Base-by-base conservation (phyloP, 1,140 invertebrate genomes). In the Lasioglossum baleicum region DNA sequence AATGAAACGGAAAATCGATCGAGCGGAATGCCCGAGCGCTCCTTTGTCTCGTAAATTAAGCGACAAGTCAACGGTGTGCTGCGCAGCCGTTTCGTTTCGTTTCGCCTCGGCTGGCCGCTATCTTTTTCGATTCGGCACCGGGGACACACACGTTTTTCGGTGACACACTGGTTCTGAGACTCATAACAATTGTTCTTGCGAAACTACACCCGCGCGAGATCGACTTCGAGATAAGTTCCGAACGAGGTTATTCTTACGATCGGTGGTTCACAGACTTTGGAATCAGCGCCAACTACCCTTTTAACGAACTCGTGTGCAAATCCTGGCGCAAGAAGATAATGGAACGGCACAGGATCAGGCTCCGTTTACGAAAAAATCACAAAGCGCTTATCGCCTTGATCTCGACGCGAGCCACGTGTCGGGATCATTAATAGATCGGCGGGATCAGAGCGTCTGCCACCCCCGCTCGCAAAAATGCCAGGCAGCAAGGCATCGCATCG, bases 381-480 rank as follows among this genome's bases (percentile, higher is more conserved):
- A 26, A 53, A 48, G 69, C 75, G 66, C 26, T 17, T 71, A 77
- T 77, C 58, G 75, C 2, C 66, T n/a, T 40, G 75, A 77, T 77
- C 67, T 78, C 15, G 26, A 11, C 75, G 31, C 4, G 17, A n/a
- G 69, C 31, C 83, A 87, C 84, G 83, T 86, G 83, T 35, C 81
- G 35, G 64, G 75, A 76, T 85, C 75, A 70, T 75, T 64, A 86
- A 80, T 4, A 8, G 60, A 61, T 56, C 64, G 48, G 20, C 56
- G 5, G 48, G 35, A 42, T 51, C 42, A 48, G 58, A 26, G 35
- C 40, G 40, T 66, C 17, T 65, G 70, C 60, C 68, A 42, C 60
- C 77, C 44, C 35, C 61, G n/a, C n/a, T 65, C 82, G 69, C 51
- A 72, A 86, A 87, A 87, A 84, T 86, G 69, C 20, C 75, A 42